These are phyloP conservation scores for Phaenicophaeus curvirostris DNA, from an alignment of 2,797 vertebrate species.

Conservation along the genomic window DNA sequence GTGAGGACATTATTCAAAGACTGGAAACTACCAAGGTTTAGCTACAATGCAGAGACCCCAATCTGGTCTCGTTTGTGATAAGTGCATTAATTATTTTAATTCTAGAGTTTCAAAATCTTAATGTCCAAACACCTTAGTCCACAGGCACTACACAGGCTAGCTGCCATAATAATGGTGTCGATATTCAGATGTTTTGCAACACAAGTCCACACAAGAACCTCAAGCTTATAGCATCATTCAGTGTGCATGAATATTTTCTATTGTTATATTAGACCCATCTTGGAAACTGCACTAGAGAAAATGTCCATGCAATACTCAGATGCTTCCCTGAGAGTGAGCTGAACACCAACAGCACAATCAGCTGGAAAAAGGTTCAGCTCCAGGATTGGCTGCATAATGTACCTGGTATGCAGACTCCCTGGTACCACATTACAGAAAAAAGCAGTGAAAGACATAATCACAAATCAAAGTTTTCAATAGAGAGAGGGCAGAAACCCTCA, in stretches of 20 bases:
- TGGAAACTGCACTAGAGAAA: background rate
- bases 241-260: background rate
- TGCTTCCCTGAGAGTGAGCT: background rate
- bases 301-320: background rate
- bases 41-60: background rate
- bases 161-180: background rate
- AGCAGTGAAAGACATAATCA: background rate
- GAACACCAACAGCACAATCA: background rate
- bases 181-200: background rate
- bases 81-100: background rate
- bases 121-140: background rate
- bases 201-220: background rate
- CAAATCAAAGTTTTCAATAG: background rate
- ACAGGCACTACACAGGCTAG: fast-evolving
- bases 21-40: background rate
- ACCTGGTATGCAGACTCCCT: background rate
- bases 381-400: background rate
- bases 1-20: background rate
- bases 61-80: background rate
- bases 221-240: background rate
- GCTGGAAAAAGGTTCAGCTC: background rate
- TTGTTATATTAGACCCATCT: background rate
- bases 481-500: background rate
- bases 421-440: background rate
- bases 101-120: background rate